These are phyloP conservation scores for Lasiurus borealis DNA, from an alignment of 2,113 vertebrate species.

Conservation along the genomic window DNA sequence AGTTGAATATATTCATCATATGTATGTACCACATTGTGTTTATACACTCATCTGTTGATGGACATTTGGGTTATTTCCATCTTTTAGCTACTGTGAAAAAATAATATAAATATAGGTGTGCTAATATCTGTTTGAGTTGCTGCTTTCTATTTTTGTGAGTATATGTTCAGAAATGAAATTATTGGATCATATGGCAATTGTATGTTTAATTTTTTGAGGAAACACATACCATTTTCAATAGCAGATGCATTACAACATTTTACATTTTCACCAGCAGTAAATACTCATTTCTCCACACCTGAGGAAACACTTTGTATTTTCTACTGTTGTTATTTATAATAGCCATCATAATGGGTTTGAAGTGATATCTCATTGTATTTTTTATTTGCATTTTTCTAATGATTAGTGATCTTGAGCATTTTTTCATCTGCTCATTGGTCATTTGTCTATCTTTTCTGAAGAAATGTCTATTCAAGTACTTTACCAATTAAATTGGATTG, in stretches of 20 bases:
- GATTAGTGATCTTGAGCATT: not conserved
- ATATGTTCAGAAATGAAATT: not conserved
- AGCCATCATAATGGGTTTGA: not conserved
- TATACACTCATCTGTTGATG: not conserved
- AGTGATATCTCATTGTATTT: not conserved
- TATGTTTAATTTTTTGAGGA: not conserved
- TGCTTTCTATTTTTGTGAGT: not conserved
- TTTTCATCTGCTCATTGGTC: constrained; percentile 26
- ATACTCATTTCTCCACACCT: constrained; percentile 9
- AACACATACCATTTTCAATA: not conserved
- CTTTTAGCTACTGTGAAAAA: constrained; percentile 1
- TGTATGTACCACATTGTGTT: not conserved
- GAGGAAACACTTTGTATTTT: constrained; percentile 19
- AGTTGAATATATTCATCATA: not conserved
- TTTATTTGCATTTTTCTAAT: constrained; percentile 50
- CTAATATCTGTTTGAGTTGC: not conserved
- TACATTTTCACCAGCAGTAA: not conserved
- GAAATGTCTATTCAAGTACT: constrained; percentile 29
- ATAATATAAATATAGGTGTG: not conserved
- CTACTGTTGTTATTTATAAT: not conserved
- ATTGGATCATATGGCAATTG: not conserved
- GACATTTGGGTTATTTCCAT: constrained; percentile 8
- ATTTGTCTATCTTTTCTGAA: constrained; percentile 12
- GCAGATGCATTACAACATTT: not conserved
- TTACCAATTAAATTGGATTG: constrained; percentile 1